Base-by-base conservation (phyloP, 2,797 vertebrate species). In the Poliocrania exsul region DNA sequence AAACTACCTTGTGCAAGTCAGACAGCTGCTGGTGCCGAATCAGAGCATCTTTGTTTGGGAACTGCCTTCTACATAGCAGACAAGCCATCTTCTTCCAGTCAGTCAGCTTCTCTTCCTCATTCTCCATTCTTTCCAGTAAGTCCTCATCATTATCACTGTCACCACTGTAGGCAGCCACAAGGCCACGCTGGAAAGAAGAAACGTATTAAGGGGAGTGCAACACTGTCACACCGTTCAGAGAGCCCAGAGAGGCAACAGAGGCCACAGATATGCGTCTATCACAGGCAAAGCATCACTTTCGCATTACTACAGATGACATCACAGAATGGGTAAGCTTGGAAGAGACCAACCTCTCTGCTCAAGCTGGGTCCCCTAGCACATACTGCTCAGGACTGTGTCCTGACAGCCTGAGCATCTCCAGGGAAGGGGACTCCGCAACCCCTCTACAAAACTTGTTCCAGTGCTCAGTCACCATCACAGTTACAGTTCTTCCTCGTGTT, bases 31-130 rank as follows among this genome's bases (percentile, higher is more conserved):
- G 99, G 95, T 99, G 99, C 86, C 99, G 97, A 77, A 99, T 79
- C 23, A 99, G 96, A 64, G 98, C 98, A 29, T 99, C 99, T 97
- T 98, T 99, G 95, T 98, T 99, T 51, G 99, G 99, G 92, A 99
- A 99, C 81, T 99, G 99, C 77, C 99, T 98, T 95, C 99, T 98
- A 91, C 99, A 99, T n/a, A 99, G 98, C 85, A 99, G 94, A 80
- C 99, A 99, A 31, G 99, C 99, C 97, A 99, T 91, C 96, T 99
- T 99, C 86, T 98, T 98, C 99, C 99, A 99, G 97, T 99, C 99
- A 1, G 99, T 99, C 86, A 99, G 91, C 78, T 99, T 99, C 90
- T 99, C 99, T 73, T 98, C 98, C 66, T 96, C 95, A 28, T 98
- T 98, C 10, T 99, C 99, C 58, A 97, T 95, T 60, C 99, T 98